Base-by-base conservation (phyloP, 2,113 vertebrate genomes). In the Probosciger aterrimus region DNA sequence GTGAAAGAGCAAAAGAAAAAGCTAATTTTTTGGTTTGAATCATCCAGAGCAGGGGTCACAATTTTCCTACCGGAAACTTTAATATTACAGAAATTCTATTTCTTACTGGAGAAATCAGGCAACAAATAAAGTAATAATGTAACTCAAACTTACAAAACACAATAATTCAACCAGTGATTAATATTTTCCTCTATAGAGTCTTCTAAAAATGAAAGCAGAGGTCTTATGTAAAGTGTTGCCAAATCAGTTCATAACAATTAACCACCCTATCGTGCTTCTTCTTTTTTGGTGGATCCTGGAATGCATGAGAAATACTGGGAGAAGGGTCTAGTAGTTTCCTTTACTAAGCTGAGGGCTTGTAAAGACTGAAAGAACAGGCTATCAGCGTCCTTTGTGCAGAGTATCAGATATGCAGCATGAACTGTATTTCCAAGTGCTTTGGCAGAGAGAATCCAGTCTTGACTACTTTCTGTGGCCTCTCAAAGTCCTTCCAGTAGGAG, bases 81-180 rank as follows among this genome's bases (percentile, higher is more conserved):
- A 68, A 11, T 68, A 49, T 9, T 53, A 11, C 16, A 92, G 37
- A 53, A 8, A 41, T 8, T 37, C 2, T 55, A 57, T 59, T 63
- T 67, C 39, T 43, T 74, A 17, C 20, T 18, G 6, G n/a, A 63
- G 41, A 74, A 52, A 77, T 24, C 14, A 43, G 12, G 33, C 18
- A 74, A 60, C 13, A 33, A 70, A 63, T 41, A 52, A 44, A n/a
- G 47, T 43, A 69, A 80, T 31, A 69, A 76, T 19, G 46, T n/a
- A 23, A 71, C 9, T 33, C 63, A 93, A 69, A 97, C 92, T 96
- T 96, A 97, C 69, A 87, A 93, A 96, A 82, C 90, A 90, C 76
- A 94, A 76, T 69, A 97, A 91, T 97, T 73, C 44, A 97, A 78
- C 81, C 81, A 97, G 37, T 87, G 87, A 77, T 73, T 20, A 93